A percentile compares a stretch with the other conserved stretches of the same genome.
phyloP scores from a whole-genome alignment of 2,888 invertebrate genomes.

The Loripinus fragilis region DNA sequence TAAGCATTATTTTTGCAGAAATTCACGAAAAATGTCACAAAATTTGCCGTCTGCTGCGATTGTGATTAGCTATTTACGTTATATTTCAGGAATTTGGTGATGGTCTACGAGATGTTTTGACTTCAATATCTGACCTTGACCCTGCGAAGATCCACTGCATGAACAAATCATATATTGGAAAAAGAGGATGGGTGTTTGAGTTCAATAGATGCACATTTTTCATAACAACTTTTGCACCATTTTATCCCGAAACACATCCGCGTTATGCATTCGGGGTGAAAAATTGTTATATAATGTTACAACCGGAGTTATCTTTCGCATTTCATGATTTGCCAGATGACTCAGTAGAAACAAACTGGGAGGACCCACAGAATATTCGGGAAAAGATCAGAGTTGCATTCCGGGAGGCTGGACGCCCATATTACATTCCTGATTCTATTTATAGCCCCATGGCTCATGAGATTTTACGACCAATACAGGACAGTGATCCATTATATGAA shows the following conservation, averaged over 20 bases:
- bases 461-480: constrained; percentile 70
- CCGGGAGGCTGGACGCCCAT: constrained; percentile 71
- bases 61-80: background rate
- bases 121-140: constrained; percentile 69
- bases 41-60: too few species aligned
- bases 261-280: constrained; percentile 70
- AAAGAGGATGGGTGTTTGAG: constrained; percentile 78
- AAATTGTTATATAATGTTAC: constrained; percentile 75
- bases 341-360: constrained; percentile 76
- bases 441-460: constrained; percentile 74
- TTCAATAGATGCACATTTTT: constrained; percentile 77
- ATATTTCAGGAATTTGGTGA: constrained; percentile 69
- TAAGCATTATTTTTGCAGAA: too few species aligned
- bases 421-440: constrained; percentile 67
- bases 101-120: constrained; percentile 67
- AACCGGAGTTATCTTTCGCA: constrained; percentile 80
- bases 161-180: constrained; percentile 69
- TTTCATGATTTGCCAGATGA: constrained; percentile 76
- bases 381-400: constrained; percentile 77
- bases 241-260: constrained; percentile 74
- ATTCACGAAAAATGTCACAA: too few species aligned
- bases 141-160: constrained; percentile 69
- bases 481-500: constrained; percentile 55
- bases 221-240: constrained; percentile 79
- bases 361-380: constrained; percentile 71